Conservation (phyloP, 1,140 invertebrate species). For the Drosophila asahinai region DNA sequence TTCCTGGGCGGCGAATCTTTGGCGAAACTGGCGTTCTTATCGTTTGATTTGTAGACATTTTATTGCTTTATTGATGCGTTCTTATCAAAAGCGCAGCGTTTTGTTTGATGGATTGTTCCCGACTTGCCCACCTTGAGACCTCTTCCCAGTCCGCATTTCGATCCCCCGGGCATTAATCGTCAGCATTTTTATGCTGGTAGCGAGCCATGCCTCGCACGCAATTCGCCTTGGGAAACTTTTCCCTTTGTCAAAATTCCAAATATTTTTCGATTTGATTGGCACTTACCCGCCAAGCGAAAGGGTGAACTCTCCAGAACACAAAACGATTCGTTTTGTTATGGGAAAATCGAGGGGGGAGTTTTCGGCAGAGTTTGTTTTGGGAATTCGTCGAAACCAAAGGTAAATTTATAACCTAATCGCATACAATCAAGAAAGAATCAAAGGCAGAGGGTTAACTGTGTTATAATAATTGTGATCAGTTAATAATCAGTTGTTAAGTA, state of each 20-base stretch:
- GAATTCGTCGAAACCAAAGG: constrained; percentile 26
- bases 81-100: constrained; percentile 78
- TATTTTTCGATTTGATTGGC: constrained; percentile 72
- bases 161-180: constrained; percentile 47
- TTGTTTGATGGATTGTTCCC: constrained; percentile 79
- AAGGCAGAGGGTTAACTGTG: not conserved
- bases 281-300: constrained; percentile 52
- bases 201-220: constrained; percentile 52
- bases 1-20: constrained; percentile 55
- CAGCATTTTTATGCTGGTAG: constrained; percentile 82
- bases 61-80: constrained; percentile 84
- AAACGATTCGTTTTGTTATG: constrained; percentile 59
- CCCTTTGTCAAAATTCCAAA: constrained; percentile 70
- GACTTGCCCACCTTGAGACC: constrained; percentile 50
- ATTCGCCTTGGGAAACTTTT: constrained; percentile 80
- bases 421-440: not conserved
- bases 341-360: constrained; percentile 45
- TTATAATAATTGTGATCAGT: not conserved
- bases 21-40: constrained; percentile 66
- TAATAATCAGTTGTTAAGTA: no score
- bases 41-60: constrained; percentile 83
- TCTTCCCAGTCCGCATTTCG: not conserved
- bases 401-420: constrained; percentile 17
- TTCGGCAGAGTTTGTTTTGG: constrained; percentile 24
- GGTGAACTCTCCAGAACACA: constrained; percentile 46